These are phyloP conservation scores for Macrotis lagotis DNA, from an alignment of 2,113 vertebrate genomes.

Conservation along the genomic window DNA sequence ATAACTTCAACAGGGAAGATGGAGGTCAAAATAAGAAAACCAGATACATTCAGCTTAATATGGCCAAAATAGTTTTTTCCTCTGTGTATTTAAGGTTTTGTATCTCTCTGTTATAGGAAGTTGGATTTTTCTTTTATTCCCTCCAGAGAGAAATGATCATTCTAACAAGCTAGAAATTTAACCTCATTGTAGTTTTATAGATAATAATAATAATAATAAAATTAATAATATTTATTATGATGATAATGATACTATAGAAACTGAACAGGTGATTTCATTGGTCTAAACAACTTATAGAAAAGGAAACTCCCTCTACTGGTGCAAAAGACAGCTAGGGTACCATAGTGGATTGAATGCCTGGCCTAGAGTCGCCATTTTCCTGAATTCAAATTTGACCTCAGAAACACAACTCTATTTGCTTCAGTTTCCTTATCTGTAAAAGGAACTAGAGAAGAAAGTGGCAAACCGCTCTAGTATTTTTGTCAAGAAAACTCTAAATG, in stretches of 20 bases:
- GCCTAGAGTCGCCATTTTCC: background rate
- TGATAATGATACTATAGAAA: background rate
- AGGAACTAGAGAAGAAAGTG: background rate
- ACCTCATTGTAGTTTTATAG: background rate
- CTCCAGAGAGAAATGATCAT: background rate
- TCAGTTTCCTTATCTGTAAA: background rate
- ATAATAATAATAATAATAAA: background rate
- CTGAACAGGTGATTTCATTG: background rate
- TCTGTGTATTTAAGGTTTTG: background rate
- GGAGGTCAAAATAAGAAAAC: background rate
- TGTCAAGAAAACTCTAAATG: background rate
- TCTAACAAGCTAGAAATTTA: background rate
- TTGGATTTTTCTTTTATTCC: background rate
- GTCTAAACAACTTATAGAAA: background rate
- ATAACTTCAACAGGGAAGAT: fast-evolving
- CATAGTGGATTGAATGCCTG: background rate
- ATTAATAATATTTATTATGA: background rate
- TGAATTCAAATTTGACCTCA: background rate
- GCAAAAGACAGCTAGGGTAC: background rate
- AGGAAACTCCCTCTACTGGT: background rate
- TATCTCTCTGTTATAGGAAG: conserved; percentile 29
- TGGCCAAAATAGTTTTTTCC: background rate
- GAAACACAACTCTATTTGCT: background rate
- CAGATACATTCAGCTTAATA: background rate
- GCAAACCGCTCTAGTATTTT: background rate